phyloP scores from a whole-genome alignment of 2,113 vertebrate species.

The Oenanthe oenanthe region DNA sequence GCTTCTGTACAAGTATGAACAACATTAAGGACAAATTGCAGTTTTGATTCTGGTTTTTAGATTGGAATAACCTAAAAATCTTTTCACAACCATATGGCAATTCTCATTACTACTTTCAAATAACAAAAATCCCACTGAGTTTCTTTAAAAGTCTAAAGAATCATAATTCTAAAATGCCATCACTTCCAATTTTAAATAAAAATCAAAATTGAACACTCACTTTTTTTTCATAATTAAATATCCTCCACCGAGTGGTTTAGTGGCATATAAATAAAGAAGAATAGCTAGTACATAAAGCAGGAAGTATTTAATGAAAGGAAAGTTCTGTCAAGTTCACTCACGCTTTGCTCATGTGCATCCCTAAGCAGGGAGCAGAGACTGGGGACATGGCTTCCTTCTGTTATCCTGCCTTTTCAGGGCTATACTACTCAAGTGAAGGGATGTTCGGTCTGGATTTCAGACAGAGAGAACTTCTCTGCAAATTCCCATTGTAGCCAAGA shows the following conservation, averaged over 20 bases:
- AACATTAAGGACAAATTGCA: not conserved
- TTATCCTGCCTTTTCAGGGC: not conserved
- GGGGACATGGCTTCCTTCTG: not conserved
- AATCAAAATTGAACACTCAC: not conserved
- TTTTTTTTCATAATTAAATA: not conserved
- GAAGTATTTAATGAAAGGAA: not conserved
- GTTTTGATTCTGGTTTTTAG: not conserved
- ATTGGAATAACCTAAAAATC: not conserved
- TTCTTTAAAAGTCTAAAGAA: not conserved
- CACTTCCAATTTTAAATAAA: not conserved
- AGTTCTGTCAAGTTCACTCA: not conserved
- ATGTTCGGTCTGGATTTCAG: not conserved
- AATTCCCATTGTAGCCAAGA: not conserved
- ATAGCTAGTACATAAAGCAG: not conserved
- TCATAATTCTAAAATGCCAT: not conserved
- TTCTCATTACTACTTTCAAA: not conserved
- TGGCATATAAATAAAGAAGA: not conserved
- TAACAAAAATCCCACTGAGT: not conserved
- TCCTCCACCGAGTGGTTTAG: not conserved
- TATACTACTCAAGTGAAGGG: not conserved
- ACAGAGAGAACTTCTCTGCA: not conserved
- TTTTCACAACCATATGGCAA: not conserved
- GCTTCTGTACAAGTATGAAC: not conserved
- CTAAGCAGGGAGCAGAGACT: not conserved
- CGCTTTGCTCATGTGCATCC: accelerated